Conservation (phyloP, 2,797 vertebrate species). For the Sebastiscus albofasciatus region DNA sequence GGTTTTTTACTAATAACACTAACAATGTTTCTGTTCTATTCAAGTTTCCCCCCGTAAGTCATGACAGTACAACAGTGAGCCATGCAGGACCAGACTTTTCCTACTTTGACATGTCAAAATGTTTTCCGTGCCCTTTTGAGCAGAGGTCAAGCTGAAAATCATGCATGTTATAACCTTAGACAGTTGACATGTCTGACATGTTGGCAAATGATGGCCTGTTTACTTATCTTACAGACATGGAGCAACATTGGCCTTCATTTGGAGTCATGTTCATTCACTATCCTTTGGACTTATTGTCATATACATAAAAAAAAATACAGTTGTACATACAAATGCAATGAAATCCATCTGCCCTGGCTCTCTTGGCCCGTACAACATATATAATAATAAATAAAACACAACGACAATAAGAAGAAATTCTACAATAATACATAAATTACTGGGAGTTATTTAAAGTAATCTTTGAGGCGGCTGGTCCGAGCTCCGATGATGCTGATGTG, state of each 20-base stretch:
- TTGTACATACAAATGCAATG: not conserved
- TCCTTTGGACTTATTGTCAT: too few relatives aligned
- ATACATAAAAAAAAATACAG: not conserved
- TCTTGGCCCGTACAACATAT: not conserved
- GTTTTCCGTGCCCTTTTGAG: not conserved
- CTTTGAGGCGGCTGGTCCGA: too few relatives aligned
- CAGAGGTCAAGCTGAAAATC: not conserved
- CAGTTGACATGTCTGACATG: not conserved
- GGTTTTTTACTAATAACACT: constrained; percentile 1
- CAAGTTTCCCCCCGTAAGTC: too few relatives aligned
- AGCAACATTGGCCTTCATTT: not conserved
- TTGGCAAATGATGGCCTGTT: not conserved
- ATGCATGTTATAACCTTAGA: not conserved
- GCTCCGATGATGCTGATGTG: too few relatives aligned
- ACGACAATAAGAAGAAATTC: not conserved
- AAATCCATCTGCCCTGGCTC: not conserved
- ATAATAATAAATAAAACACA: not conserved
- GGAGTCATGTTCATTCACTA: not conserved
- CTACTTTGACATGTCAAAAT: too few relatives aligned
- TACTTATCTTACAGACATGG: not conserved
- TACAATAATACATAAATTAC: too few relatives aligned
- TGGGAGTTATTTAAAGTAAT: too few relatives aligned
- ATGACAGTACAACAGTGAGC: too few relatives aligned
- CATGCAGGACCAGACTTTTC: too few relatives aligned
- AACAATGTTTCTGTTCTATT: not conserved